These are phyloP conservation scores for Diaprepes abbreviatus DNA, from an alignment of 2,888 invertebrate species.

Conservation along the genomic window DNA sequence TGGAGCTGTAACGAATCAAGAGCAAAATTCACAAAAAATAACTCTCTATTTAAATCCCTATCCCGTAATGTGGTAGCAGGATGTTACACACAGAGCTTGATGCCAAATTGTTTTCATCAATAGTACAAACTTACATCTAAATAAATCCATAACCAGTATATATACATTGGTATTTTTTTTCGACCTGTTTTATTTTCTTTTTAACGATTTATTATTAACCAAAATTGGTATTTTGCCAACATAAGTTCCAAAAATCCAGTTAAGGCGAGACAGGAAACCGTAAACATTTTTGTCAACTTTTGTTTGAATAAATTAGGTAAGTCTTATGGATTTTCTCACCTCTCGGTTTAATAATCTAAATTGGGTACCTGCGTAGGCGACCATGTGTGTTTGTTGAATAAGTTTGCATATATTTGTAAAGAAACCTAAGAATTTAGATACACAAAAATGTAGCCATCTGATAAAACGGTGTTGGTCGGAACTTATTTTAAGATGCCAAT, in stretches of 20 bases:
- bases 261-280: conserved; percentile 40
- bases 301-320: conserved; percentile 32
- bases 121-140: too few relatives aligned
- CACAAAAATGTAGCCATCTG: conserved; percentile 13
- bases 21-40: too few relatives aligned
- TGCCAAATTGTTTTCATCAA: too few relatives aligned
- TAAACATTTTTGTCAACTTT: conserved; percentile 23
- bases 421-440: conserved; percentile 20
- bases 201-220: too few relatives aligned
- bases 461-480: background rate
- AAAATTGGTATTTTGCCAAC: background rate
- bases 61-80: too few relatives aligned
- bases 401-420: conserved; percentile 35
- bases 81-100: too few relatives aligned
- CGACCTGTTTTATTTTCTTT: too few relatives aligned
- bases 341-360: conserved; percentile 41
- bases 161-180: too few relatives aligned
- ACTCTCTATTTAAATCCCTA: too few relatives aligned
- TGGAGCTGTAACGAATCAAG: too few relatives aligned
- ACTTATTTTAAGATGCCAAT: background rate
- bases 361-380: conserved; percentile 37
- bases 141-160: too few relatives aligned
- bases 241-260: conserved; percentile 3
- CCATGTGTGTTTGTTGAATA: conserved; percentile 38
- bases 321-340: conserved; percentile 35